Evolutionary conservation across 2,888 invertebrate genomes (phyloP), one percentile per base, ranked within the genome.

Genomic region (Dasypolia templi): DNA sequence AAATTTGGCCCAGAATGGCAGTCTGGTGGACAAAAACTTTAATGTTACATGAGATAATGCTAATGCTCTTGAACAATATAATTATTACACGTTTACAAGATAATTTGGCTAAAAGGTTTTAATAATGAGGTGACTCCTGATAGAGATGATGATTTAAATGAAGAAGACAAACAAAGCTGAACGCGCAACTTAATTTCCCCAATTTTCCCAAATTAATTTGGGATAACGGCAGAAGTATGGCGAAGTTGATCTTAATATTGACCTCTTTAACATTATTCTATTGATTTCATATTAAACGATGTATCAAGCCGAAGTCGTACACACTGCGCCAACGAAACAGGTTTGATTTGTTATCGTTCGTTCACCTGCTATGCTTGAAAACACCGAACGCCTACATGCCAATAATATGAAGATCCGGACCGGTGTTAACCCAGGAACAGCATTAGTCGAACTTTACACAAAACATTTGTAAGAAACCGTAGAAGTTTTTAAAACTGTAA

Each of bases 301-400:
- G 12, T 42, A 53, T 61, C 22, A 39, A 29, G 56, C 22, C 26
- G 49, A 58, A 51, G 55, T 22, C 44, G 32, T 17, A 49, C 26
- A 26, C 58, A 51, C 32, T 32, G 19, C 55, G 46, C 32, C 19
- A n/a, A 64, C 26, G 46, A 58, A 79, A 79, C 77, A 11, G 62
- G 79, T 78, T 74, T 61, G 35, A 65, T 62, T 44, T 56, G 46
- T 67, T 74, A 78, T 79, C 79, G 79, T 66, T n/a, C 56, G 53
- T 74, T 78, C 67, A 51, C 51, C 56, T 62, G 51, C 14, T 39
- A 42, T 35, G 49, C 56, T 70, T 35, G 26, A 63, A 32, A 32
- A 35, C 55, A n/a, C 61, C 26, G 7, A 56, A 35, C n/a, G 29
- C 9, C 2, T 32, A 26, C 14, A 39, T 44, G 42, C 19, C 11